These are phyloP conservation scores for Macaria liturata DNA, from an alignment of 2,888 invertebrate genomes.

Conservation along the genomic window DNA sequence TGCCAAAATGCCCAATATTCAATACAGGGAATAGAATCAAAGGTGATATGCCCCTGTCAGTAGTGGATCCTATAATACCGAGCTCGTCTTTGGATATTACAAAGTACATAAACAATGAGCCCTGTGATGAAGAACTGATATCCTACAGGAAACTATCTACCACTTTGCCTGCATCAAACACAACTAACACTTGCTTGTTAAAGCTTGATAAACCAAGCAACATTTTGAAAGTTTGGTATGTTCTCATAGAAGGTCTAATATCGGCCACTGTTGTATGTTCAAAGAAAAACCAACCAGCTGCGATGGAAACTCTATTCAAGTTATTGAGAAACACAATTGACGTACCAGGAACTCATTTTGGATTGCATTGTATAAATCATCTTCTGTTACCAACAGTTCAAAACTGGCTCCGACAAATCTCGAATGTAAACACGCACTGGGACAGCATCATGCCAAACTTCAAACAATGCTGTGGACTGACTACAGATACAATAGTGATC, in stretches of 20 bases:
- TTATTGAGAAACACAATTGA: conserved; percentile 89
- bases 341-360: conserved; percentile 94
- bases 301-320: conserved; percentile 94
- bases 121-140: conserved; percentile 86
- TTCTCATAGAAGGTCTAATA: conserved; percentile 93
- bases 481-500: conserved; percentile 95
- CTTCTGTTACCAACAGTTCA: conserved; percentile 95
- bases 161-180: conserved; percentile 72
- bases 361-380: conserved; percentile 96
- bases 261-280: conserved; percentile 92
- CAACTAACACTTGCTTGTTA: conserved; percentile 81
- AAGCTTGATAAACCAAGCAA: conserved; percentile 91
- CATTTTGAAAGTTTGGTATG: conserved; percentile 95
- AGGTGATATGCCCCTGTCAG: conserved; percentile 89
- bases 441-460: conserved; percentile 93
- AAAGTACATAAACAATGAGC: conserved; percentile 86
- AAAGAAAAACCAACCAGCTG: conserved; percentile 93
- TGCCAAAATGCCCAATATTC: conserved; percentile 97
- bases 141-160: conserved; percentile 85
- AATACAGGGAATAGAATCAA: conserved; percentile 94
- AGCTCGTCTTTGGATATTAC: conserved; percentile 87
- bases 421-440: conserved; percentile 88
- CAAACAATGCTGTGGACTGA: conserved; percentile 96
- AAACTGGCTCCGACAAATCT: conserved; percentile 93
- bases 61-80: conserved; percentile 93